Base-by-base conservation (phyloP, 1,140 invertebrate genomes). In the Triops longicaudatus region DNA sequence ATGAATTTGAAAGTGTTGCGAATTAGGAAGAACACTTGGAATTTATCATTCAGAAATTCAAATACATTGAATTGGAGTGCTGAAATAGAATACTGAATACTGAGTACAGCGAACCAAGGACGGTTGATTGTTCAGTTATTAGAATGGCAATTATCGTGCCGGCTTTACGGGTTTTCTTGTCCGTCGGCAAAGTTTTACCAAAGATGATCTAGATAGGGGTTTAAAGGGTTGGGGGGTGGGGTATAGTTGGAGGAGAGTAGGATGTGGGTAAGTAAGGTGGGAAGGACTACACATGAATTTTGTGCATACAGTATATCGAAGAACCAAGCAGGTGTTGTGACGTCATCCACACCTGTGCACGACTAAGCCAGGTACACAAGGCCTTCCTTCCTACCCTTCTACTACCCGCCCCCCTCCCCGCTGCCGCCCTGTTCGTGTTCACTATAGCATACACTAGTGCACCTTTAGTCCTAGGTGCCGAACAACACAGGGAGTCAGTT, bases 301-400 rank as follows among this genome's bases (percentile, higher is more conserved):
- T 63, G 50, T 22, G 22, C 31, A 37, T 37, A 37, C 31, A 7
- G 31, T 37, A 37, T 37, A 37, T n/a, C n/a, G n/a, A 37, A 37
- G 31, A 2, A n/a, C 6, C 17, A 63, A 63, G 50, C 50, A 63
- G 50, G 50, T 63, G 50, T 63, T 63, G 50, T 63, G 50, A 63
- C 50, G 50, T 63, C 50, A 63, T 63, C 50, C 50, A 63, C 50
- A 63, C 50, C 50, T 63, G 50, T 63, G 50, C 50, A 63, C 50
- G 50, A n/a, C 50, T 63, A 63, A 63, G 22, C 50, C 50, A 63
- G 50, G 50, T 63, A 63, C 50, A 63, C 50, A 63, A 63, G 50
- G 50, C 50, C 50, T 63, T 63, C 31, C 31, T 37, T 37, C 31
- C 31, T 37, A 4, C 31, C 31, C 7, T 7, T 37, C 31, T 37